phyloP scores from a whole-genome alignment of 2,113 vertebrate genomes.

The Pyrgilauda ruficollis region DNA sequence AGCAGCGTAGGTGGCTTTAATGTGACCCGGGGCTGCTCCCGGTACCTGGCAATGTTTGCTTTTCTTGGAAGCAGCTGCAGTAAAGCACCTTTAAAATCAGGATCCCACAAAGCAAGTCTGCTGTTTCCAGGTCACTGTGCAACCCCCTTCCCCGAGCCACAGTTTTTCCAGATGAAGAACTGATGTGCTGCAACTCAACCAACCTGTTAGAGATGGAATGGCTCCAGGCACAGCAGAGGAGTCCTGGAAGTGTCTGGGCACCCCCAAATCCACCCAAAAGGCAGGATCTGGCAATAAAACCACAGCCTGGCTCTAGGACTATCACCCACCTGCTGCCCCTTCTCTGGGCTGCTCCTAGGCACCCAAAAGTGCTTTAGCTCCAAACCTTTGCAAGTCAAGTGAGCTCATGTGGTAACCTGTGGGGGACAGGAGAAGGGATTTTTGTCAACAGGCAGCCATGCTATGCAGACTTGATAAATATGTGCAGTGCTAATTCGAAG shows the following conservation, averaged over 20 bases:
- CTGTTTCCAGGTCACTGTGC: neutral
- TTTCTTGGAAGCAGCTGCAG: neutral
- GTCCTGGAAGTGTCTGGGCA: neutral
- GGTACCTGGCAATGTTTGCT: neutral
- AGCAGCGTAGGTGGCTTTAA: slow-evolving; percentile 18
- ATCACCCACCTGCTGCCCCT: neutral
- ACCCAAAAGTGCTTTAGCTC: neutral
- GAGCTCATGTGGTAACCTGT: neutral
- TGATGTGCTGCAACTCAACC: neutral
- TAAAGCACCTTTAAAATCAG: slow-evolving; percentile 6
- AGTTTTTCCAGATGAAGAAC: neutral
- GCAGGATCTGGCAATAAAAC: neutral
- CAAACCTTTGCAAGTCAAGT: fast-evolving
- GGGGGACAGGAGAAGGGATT: neutral
- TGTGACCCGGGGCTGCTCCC: neutral
- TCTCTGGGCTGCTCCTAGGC: neutral
- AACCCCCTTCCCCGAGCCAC: neutral
- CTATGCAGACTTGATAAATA: slow-evolving; percentile 36
- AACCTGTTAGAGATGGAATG: neutral
- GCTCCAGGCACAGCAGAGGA: neutral
- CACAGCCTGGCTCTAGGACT: neutral
- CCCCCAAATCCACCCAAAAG: neutral
- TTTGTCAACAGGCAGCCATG: slow-evolving; percentile 34
- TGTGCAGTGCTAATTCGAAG: slow-evolving; percentile 57
- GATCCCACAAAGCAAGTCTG: neutral